Evolutionary conservation across 2,797 vertebrate species (phyloP).

Genomic region (Dromococcyx pavoninus): DNA sequence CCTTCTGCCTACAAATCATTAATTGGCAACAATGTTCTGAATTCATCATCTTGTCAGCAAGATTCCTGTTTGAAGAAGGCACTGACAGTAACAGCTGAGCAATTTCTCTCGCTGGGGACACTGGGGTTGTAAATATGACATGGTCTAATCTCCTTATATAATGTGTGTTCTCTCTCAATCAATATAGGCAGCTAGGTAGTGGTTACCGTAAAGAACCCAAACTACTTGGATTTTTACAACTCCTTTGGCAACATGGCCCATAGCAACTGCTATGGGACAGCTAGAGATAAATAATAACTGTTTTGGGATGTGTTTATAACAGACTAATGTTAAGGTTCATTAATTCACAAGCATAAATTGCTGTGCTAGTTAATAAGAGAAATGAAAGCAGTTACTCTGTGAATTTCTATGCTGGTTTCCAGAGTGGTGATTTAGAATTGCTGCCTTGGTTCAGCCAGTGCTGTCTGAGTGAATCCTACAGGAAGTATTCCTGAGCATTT

Average conservation of each 20-base stretch:
- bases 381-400: neutral
- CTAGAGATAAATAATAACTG: neutral
- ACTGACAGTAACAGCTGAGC: constrained; percentile 43
- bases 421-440: neutral
- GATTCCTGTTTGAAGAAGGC: constrained; percentile 48
- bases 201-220: neutral
- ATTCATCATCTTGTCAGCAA: constrained; percentile 66
- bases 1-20: constrained; percentile 64
- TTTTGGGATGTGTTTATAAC: neutral
- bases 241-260: neutral
- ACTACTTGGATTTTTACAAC: neutral
- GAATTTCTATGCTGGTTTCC: neutral
- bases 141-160: constrained; percentile 42
- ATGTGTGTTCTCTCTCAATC: neutral
- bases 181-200: neutral
- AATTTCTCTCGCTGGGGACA: constrained; percentile 5
- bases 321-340: neutral
- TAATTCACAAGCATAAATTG: constrained; percentile 28
- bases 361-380: neutral
- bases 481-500: neutral
- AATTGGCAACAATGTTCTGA: constrained; percentile 48
- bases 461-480: neutral
- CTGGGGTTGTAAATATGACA: constrained; percentile 18
- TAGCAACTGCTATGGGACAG: neutral
- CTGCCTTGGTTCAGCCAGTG: neutral